A percentile compares a stretch with the other conserved stretches of the same genome.
phyloP scores from a whole-genome alignment of 2,797 vertebrate species.

The Pangasius djambal region DNA sequence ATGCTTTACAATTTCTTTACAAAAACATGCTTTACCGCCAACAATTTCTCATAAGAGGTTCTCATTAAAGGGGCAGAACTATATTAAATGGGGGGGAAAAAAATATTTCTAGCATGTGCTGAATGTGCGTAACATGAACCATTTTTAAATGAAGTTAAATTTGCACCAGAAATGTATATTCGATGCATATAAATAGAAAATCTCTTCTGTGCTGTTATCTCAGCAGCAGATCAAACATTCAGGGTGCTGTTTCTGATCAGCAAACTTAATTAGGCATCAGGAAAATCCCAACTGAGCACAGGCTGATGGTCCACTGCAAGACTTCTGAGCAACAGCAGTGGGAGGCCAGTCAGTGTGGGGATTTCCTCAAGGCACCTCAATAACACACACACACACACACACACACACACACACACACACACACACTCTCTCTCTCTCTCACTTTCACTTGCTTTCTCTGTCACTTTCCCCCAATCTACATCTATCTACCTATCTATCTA shows the following conservation, averaged over 20 bases:
- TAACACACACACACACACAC: conserved; percentile 35
- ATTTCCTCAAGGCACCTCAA: conserved; percentile 63
- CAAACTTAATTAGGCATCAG: conserved; percentile 46
- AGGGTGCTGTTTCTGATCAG: conserved; percentile 32
- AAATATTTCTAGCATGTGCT: not conserved
- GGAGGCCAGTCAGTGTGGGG: conserved; percentile 61
- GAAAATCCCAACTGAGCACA: conserved; percentile 59
- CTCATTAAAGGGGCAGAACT: not conserved
- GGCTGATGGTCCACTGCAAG: conserved; percentile 59
- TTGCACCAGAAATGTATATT: not conserved
- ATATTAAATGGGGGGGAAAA: not conserved
- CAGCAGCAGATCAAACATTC: conserved; percentile 14
- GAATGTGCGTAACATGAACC: not conserved
- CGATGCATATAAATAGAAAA: not conserved
- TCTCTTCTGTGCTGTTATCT: not conserved
- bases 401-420: conserved; percentile 31
- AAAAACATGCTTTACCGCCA: not conserved
- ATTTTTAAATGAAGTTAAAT: not conserved
- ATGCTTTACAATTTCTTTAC: not conserved
- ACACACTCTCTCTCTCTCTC: not conserved
- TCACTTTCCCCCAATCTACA: conserved; percentile 2
- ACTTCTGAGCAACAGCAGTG: conserved; percentile 57
- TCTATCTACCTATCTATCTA: conserved; percentile 27
- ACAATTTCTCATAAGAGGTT: not conserved
- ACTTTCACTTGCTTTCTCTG: conserved; percentile 26